phyloP scores from a whole-genome alignment of 2,113 vertebrate genomes.

The Solenodon paradoxus region DNA sequence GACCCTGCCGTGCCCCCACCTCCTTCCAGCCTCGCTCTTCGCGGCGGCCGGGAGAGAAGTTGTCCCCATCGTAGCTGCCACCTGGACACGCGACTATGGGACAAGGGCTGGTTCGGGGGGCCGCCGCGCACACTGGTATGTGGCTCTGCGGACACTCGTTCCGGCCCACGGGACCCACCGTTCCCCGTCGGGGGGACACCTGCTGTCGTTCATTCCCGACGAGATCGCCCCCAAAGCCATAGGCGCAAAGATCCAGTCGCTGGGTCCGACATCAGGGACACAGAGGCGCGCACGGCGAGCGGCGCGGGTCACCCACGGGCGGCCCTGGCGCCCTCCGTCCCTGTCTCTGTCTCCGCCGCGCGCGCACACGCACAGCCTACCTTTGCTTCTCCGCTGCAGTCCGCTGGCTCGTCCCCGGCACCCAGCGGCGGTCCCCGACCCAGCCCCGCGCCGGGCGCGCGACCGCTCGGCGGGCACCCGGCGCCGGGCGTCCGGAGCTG shows the following conservation, averaged over 20 bases:
- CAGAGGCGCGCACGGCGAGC: background rate
- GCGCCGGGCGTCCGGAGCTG: background rate
- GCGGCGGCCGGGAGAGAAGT: background rate
- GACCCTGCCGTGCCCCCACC: background rate
- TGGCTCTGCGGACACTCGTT: background rate
- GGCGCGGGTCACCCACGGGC: background rate
- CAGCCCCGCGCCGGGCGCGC: too few relatives aligned
- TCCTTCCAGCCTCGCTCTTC: background rate
- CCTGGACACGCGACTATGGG: background rate
- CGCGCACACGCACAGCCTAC: background rate
- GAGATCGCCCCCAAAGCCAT: background rate
- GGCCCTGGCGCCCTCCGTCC: background rate
- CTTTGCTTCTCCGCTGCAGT: constrained; percentile 32
- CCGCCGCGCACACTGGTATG: background rate
- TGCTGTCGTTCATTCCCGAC: background rate
- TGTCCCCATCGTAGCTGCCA: background rate
- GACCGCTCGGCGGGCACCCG: background rate
- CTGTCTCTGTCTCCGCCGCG: background rate
- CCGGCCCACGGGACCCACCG: background rate
- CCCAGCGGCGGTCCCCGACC: background rate
- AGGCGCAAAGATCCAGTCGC: background rate
- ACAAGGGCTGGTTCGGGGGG: too few relatives aligned
- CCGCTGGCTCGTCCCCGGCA: background rate
- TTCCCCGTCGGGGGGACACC: background rate
- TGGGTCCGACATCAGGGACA: background rate